Base-by-base conservation (phyloP, 2,797 vertebrate species). In the Taenioides sp. region DNA sequence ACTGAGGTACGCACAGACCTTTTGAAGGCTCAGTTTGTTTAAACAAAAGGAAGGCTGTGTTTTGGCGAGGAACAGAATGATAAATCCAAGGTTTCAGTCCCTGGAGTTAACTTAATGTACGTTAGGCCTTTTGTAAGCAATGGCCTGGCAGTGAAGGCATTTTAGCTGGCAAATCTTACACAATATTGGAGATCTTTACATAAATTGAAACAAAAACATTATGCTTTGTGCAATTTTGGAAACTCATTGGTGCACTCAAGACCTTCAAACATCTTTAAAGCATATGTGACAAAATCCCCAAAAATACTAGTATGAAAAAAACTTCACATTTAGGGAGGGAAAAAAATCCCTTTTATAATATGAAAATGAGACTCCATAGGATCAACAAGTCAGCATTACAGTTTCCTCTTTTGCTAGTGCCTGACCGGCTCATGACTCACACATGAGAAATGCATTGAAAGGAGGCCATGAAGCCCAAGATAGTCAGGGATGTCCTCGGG, bases 351-450 rank as follows among this genome's bases (percentile, higher is more conserved):
- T 83, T 91, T 90, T 86, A 87, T 78, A 72, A 69, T 52, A 79
- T 77, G 80, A 71, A 77, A 78, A 69, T 40, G 65, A 72, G 81
- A 62, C 65, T 74, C 70, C 74, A 60, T 67, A 80, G 58, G 87
- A 75, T 88, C 84, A 91, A 91, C 85, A 90, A 91, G 89, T 83
- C 89, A 54, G 77, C 34, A n/a, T 67, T 67, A 74, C 78, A 77
- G 69, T 76, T 77, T 69, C 52, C 70, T 79, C 67, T 74, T 34
- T 43, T 22, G 20, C 61, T 34, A 71, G 60, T 59, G n/a, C 7
- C n/a, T 54, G 52, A 22, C 2, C 6, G 50, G 71, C 54, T 34
- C 11, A 17, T 49, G 34, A 34, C 76, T 61, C 31, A 67, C n/a
- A 62, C 47, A 69, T 75, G 61, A 75, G 69, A 85, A 81, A 84